These are phyloP conservation scores for Tarsius wallacei DNA, from an alignment of 2,797 vertebrate genomes.

Conservation along the genomic window DNA sequence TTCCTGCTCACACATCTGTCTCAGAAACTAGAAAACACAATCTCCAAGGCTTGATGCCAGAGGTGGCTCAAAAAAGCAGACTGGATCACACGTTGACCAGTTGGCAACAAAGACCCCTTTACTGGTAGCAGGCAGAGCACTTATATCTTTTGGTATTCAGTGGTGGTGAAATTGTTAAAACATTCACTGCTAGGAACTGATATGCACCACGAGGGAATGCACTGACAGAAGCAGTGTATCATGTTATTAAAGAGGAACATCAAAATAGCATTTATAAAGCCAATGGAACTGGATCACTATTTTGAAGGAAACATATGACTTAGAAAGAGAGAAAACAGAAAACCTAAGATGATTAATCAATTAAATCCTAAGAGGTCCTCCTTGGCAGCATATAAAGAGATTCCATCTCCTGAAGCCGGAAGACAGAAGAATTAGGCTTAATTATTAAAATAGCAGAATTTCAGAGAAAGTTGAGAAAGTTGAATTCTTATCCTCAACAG, in stretches of 20 bases:
- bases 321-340: neutral
- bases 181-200: neutral
- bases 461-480: neutral
- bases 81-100: neutral
- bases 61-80: neutral
- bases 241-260: neutral
- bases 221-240: neutral
- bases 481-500: neutral
- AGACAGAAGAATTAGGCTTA: conserved; percentile 14
- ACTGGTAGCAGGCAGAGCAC: neutral
- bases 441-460: conserved; percentile 44
- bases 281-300: neutral
- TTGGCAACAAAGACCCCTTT: neutral
- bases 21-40: neutral
- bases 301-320: neutral
- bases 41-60: neutral
- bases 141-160: neutral
- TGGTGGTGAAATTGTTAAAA: neutral
- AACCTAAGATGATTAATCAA: conserved; percentile 17
- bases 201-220: neutral
- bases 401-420: neutral
- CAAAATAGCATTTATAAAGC: conserved; percentile 3
- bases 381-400: conserved; percentile 30
- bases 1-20: neutral
- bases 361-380: conserved; percentile 51